Conservation (phyloP, 2,888 invertebrate genomes). For the Sinotaia quadrata region DNA sequence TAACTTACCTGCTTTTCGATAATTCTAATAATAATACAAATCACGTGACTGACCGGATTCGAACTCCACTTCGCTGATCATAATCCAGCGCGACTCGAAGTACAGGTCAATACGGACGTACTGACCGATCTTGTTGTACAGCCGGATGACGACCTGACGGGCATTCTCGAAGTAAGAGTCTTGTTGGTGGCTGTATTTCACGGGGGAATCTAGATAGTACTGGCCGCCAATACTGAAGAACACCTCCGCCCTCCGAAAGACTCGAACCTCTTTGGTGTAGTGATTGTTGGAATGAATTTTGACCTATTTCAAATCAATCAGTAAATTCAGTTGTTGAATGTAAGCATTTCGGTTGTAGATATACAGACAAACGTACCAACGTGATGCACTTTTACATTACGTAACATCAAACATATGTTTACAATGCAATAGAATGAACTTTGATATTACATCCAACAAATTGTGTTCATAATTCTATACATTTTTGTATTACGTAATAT, state of each 20-base stretch:
- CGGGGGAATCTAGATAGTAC: constrained; percentile 83
- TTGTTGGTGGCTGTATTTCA: constrained; percentile 78
- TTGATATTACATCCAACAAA: too few species aligned
- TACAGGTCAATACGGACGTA: constrained; percentile 83
- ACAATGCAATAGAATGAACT: too few species aligned
- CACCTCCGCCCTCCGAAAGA: constrained; percentile 85
- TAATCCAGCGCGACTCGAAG: constrained; percentile 89
- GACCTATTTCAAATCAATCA: too few species aligned
- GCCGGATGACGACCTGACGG: constrained; percentile 85
- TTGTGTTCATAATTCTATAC: too few species aligned
- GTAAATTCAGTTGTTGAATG: too few species aligned
- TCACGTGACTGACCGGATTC: constrained; percentile 80
- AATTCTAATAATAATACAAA: too few species aligned
- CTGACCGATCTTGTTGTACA: constrained; percentile 85
- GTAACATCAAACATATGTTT: too few species aligned
- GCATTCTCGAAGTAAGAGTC: constrained; percentile 86
- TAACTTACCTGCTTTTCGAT: too few species aligned
- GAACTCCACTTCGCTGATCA: constrained; percentile 91
- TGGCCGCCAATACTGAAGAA: constrained; percentile 85
- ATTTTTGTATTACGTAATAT: too few species aligned
- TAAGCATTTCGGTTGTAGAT: too few species aligned
- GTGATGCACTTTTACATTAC: too few species aligned
- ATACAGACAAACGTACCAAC: too few species aligned
- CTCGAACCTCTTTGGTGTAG: constrained; percentile 87
- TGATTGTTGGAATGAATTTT: constrained; percentile 89